A percentile compares a stretch with the other conserved stretches of the same genome.
phyloP scores from a whole-genome alignment of 2,888 invertebrate genomes.

The Monochamus alternatus region DNA sequence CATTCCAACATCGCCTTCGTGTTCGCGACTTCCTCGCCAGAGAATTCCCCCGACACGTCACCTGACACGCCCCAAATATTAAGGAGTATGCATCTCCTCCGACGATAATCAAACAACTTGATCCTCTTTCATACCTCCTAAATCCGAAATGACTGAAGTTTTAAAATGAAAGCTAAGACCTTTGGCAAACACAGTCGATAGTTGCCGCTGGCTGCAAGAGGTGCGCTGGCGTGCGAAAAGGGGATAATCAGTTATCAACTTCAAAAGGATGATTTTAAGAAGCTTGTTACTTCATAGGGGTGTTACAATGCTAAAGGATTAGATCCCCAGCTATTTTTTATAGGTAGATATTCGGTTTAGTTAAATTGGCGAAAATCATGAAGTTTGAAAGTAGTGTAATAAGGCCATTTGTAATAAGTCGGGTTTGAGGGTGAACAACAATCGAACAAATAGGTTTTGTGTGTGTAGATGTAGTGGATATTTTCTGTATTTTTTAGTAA shows the following conservation, averaged over 20 bases:
- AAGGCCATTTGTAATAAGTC: no score
- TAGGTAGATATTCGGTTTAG: no score
- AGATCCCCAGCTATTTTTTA: no score
- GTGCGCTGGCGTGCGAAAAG: constrained; percentile 16
- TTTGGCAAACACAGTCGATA: constrained; percentile 24
- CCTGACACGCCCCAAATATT: constrained; percentile 8
- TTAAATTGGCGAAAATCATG: no score
- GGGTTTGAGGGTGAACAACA: no score
- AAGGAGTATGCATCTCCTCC: constrained; percentile 7
- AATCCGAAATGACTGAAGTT: constrained; percentile 34
- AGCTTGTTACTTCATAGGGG: no score
- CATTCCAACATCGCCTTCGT: no score
- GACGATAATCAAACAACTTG: constrained; percentile 17
- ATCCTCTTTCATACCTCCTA: constrained; percentile 2
- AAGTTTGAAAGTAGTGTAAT: no score
- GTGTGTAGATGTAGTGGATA: no score
- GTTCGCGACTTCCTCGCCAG: neutral
- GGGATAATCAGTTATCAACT: constrained; percentile 4
- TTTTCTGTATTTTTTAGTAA: no score
- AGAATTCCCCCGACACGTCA: neutral
- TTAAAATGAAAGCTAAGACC: constrained; percentile 34
- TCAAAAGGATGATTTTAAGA: neutral
- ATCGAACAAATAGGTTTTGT: no score
- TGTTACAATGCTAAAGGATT: no score
- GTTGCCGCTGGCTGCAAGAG: constrained; percentile 1